Evolutionary conservation across 2,888 invertebrate genomes (phyloP).

Genomic region (Drosophila dives): DNA sequence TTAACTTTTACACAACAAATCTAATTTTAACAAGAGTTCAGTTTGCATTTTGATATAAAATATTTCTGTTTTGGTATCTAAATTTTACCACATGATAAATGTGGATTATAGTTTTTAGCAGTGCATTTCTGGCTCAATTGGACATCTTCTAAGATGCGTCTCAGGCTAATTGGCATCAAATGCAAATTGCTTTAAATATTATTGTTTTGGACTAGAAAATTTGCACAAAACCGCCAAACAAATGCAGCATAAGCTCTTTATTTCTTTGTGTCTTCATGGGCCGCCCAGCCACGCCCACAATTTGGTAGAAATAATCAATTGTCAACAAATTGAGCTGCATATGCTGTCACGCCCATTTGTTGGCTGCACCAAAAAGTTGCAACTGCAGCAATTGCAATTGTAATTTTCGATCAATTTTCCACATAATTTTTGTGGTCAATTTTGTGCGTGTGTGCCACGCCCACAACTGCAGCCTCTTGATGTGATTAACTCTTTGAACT

Average conservation of each 20-base stretch:
- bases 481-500: constrained; percentile 68
- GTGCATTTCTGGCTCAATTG: constrained; percentile 11
- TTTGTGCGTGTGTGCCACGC: constrained; percentile 33
- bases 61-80: not conserved
- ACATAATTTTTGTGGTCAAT: constrained; percentile 73
- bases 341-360: constrained; percentile 20
- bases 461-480: constrained; percentile 25
- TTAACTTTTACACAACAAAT: not conserved
- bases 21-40: not conserved
- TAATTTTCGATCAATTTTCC: constrained; percentile 72
- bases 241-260: constrained; percentile 72
- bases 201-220: constrained; percentile 22
- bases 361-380: constrained; percentile 25
- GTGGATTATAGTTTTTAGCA: not conserved
- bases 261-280: not conserved
- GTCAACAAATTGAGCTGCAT: constrained; percentile 55
- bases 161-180: constrained; percentile 20
- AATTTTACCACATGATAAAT: not conserved
- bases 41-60: not conserved
- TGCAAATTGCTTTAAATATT: constrained; percentile 24
- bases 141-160: constrained; percentile 5
- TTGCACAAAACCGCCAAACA: constrained; percentile 65
- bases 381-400: constrained; percentile 71
- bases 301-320: constrained; percentile 42
- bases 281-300: constrained; percentile 33